A percentile compares a stretch with the other conserved stretches of the same genome.
phyloP scores from a whole-genome alignment of 2,797 vertebrate species.

The Phaenicophaeus curvirostris region DNA sequence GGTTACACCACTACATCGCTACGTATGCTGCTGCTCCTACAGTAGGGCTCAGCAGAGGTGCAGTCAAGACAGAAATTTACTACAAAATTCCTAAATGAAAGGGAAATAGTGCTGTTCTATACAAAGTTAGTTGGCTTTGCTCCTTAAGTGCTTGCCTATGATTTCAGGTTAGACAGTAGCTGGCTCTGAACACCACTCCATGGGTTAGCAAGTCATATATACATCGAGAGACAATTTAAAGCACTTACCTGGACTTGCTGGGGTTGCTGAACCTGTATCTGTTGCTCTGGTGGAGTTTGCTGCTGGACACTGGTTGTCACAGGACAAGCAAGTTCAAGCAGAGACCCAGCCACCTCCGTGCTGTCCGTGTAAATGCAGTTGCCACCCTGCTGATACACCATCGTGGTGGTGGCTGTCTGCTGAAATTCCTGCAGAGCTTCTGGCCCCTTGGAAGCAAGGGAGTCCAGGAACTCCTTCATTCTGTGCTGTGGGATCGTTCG shows the following conservation, averaged over 20 bases:
- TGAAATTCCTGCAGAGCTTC: constrained; percentile 96
- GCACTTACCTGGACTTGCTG: constrained; percentile 82
- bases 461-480: constrained; percentile 98
- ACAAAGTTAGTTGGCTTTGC: background rate
- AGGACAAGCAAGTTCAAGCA: constrained; percentile 95
- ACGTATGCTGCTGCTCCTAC: background rate
- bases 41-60: background rate
- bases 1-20: constrained; percentile 38
- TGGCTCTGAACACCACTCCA: background rate
- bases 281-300: constrained; percentile 80
- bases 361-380: constrained; percentile 97
- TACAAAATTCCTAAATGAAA: constrained; percentile 4
- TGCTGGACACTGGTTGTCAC: constrained; percentile 87
- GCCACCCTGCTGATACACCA: constrained; percentile 94
- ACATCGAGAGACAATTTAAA: background rate
- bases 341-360: constrained; percentile 94
- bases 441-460: constrained; percentile 90
- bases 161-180: background rate
- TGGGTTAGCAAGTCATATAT: background rate
- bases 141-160: background rate
- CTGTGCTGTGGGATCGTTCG: constrained; percentile 95
- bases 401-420: constrained; percentile 86
- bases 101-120: background rate
- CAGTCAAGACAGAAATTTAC: background rate
- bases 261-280: constrained; percentile 82